Evolutionary conservation across 2,113 vertebrate genomes (phyloP).

Genomic region (Callipepla squamata): DNA sequence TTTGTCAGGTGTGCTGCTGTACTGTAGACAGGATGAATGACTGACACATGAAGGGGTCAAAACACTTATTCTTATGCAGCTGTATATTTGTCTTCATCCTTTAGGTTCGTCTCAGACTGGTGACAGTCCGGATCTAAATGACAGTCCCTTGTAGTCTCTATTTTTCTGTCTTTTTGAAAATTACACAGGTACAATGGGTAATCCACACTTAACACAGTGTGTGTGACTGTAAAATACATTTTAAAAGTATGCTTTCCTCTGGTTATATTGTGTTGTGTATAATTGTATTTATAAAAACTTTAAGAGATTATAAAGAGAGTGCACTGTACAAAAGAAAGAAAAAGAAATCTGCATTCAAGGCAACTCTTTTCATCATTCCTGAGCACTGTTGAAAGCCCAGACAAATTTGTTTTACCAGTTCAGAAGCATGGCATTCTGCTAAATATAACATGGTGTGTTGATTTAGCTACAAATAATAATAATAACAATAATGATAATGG

Average conservation of each 20-base stretch:
- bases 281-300: not conserved
- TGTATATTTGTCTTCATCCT: not conserved
- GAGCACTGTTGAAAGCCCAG: not conserved
- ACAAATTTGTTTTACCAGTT: not conserved
- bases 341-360: not conserved
- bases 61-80: not conserved
- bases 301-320: not conserved
- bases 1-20: not conserved
- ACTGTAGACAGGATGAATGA: not conserved
- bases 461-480: not conserved
- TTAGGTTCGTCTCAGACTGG: not conserved
- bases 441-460: not conserved
- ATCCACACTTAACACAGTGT: accelerated
- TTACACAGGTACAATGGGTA: not conserved
- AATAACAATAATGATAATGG: not conserved
- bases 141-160: not conserved
- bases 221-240: not conserved
- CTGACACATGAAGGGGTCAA: not conserved
- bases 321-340: not conserved
- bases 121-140: not conserved
- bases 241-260: not conserved
- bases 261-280: accelerated
- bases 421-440: not conserved
- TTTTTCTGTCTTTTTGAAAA: not conserved
- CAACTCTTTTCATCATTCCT: not conserved